Evolutionary conservation across 2,113 vertebrate species (phyloP).

Genomic region (Taurulus bubalis): DNA sequence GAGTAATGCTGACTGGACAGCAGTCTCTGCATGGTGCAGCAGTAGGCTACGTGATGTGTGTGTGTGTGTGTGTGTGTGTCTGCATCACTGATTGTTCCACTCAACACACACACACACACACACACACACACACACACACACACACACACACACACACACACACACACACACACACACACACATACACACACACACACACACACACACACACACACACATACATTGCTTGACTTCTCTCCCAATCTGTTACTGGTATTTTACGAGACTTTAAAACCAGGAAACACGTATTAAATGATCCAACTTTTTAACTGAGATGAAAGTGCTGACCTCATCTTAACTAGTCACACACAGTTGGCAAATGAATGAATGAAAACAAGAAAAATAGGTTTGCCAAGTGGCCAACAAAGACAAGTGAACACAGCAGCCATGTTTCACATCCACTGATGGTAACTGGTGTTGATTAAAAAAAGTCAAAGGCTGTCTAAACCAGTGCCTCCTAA

Average conservation of each 20-base stretch:
- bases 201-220: slow-evolving; percentile 33
- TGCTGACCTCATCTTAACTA: slow-evolving; percentile 53
- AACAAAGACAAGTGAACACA: not conserved
- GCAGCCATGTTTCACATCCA: not conserved
- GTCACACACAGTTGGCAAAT: slow-evolving; percentile 27
- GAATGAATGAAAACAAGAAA: slow-evolving; percentile 44
- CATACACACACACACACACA: slow-evolving; percentile 32
- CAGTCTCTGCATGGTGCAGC: slow-evolving; percentile 57
- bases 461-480: not conserved
- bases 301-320: slow-evolving; percentile 48
- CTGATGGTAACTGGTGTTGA: not conserved
- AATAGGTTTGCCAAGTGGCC: slow-evolving; percentile 10
- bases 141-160: slow-evolving; percentile 37
- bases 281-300: slow-evolving; percentile 49
- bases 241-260: slow-evolving; percentile 59
- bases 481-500: not conserved
- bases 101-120: slow-evolving; percentile 26
- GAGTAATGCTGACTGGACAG: slow-evolving; percentile 71
- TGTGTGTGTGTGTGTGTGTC: slow-evolving; percentile 54
- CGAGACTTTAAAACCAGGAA: slow-evolving; percentile 55
- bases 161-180: slow-evolving; percentile 30
- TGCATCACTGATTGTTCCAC: slow-evolving; percentile 55
- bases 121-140: slow-evolving; percentile 5
- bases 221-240: slow-evolving; percentile 1
- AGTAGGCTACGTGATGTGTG: slow-evolving; percentile 59